Evolutionary conservation across 2,113 vertebrate genomes (phyloP), one percentile per base, ranked within the genome.

Genomic region (Onychostoma macrolepis): DNA sequence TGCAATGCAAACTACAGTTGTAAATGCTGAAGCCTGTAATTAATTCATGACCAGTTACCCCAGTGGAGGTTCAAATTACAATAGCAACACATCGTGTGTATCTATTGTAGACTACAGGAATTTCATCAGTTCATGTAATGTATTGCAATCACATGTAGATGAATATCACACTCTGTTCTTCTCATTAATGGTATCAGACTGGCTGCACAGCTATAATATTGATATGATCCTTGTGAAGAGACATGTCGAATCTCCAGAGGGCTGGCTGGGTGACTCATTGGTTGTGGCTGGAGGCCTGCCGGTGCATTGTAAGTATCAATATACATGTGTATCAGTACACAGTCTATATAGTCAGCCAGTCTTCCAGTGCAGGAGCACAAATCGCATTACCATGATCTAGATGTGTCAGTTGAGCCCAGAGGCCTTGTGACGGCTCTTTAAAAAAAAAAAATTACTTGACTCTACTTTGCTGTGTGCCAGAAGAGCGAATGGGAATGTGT

Each of bases 1-100:
- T 81, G 75, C 84, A 58, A 84, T 81, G 79, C 79, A 48, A 88
- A 89, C 86, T 89, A 50, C 86, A 85, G 48, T 45, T 87, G 81
- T 67, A 81, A 79, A 87, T 88, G 80, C 50, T 80, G 48, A 83
- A 88, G 53, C 71, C 79, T 65, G 74, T 85, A 89, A 88, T 87
- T 89, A 86, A 87, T 88, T 89, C 33, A 83, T 56, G 30, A 75
- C 80, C 84, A 86, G 83, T 87, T 87, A 86, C 78, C 85, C 48
- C 84, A 85, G 83, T 83, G 83, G 86, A 85, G 77, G 78, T 78
- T 75, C 81, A 90, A 85, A 89, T 89, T 89, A 83, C 24, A 65
- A 87, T 83, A 86, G 58, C 8, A 6, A 15, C 53, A 83, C 41
- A 48, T 36, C 17, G 26, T 56, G 38, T n/a, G 24, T 80, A 63